These are phyloP conservation scores for Melanotaenia duboulayi DNA, from an alignment of 2,113 vertebrate species.

Conservation along the genomic window DNA sequence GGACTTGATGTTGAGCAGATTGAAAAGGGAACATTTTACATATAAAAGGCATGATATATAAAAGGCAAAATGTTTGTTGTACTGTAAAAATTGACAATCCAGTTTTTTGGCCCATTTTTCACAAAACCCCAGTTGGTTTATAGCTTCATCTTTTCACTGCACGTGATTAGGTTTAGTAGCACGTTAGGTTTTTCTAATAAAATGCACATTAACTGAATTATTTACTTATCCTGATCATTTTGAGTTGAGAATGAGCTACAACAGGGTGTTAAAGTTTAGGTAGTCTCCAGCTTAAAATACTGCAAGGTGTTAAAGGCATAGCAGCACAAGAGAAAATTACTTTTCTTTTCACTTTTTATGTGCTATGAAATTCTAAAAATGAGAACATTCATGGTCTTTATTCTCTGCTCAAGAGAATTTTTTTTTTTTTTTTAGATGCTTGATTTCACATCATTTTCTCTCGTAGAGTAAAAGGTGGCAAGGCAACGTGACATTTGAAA, in stretches of 20 bases:
- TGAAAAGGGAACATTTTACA: background rate
- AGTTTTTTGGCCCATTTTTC: too few relatives aligned
- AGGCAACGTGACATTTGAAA: conserved; percentile 81
- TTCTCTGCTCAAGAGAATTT: conserved; percentile 13
- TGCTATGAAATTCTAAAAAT: conserved; percentile 30
- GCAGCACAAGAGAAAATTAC: background rate
- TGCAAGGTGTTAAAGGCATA: conserved; percentile 10
- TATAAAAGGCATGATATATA: background rate
- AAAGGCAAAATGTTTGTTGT: background rate
- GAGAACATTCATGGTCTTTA: conserved; percentile 16
- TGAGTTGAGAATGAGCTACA: background rate
- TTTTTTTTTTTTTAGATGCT: conserved; percentile 38
- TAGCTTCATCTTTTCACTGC: background rate
- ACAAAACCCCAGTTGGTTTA: background rate
- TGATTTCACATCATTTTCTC: conserved; percentile 51
- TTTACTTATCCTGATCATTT: background rate
- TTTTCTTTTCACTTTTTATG: conserved; percentile 10
- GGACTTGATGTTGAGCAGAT: background rate
- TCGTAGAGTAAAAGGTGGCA: conserved; percentile 60
- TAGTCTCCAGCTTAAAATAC: conserved; percentile 5
- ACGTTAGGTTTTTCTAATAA: background rate
- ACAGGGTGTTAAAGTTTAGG: background rate
- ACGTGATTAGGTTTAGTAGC: background rate
- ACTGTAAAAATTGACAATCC: too few relatives aligned
- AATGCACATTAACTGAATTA: background rate